Evolutionary conservation across 1,140 invertebrate genomes (phyloP), one percentile per base, ranked within the genome.

Genomic region (Zaprionus africanus): DNA sequence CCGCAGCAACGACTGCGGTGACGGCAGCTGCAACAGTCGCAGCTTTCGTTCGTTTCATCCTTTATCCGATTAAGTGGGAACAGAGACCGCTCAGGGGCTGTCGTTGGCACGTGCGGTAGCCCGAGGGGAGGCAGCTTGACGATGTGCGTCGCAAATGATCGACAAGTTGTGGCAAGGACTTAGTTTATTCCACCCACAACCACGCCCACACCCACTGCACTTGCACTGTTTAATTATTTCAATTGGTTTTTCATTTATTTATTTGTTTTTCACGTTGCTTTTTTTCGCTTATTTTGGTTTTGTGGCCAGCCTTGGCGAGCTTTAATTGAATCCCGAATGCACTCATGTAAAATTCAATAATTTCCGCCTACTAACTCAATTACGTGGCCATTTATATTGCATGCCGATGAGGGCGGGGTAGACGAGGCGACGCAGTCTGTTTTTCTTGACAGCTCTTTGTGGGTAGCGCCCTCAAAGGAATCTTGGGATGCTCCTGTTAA

Each of bases 281-380:
- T 43, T 3, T n/a, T n/a, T 4, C 31, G 9, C 28, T 28, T 19
- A 24, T 13, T 19, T 17, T 9, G 3, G 41, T 34, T 60, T 63
- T 60, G 7, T 51, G 46, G 46, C 17, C 46, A 24, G 46, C 46
- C 46, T 5, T 11, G 46, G 46, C 46, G 19, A 22, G 46, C 19
- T 19, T 81, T 84, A 90, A 88, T 88, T 74, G 46, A 90, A 90
- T 90, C 81, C 71, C 64, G 68, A 74, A 78, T 85, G 85, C 84
- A 84, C 84, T 88, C 85, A 90, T 87, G 85, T 70, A 57, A 85
- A 87, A 90, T 85, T 81, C 81, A 90, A 87, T 90, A 84, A 85
- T 90, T 90, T 85, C 75, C 81, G 65, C 75, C 68, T 36, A 68
- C 85, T 85, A 84, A 88, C 71, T 84, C 84, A 81, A 88, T 88